Evolutionary conservation across 2,113 vertebrate genomes (phyloP), one percentile per base, ranked within the genome.

Genomic region (Mobula birostris): DNA sequence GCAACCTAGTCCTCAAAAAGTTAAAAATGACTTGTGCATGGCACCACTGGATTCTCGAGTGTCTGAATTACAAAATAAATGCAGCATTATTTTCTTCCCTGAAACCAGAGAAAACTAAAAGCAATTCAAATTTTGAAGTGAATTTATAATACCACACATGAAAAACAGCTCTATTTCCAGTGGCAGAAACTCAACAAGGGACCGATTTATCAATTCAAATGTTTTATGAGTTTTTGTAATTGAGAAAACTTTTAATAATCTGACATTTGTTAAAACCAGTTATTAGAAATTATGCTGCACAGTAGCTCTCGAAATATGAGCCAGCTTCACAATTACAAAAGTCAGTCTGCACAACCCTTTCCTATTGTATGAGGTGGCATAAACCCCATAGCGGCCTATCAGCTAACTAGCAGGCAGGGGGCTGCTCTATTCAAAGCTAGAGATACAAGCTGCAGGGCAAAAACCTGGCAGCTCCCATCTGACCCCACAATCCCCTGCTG

Each of bases 401-500:
- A 99, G 98, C 99, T 99, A 98, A 98, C 98, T 99, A 98, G 98
- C 99, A 99, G 99, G 98, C 98, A 98, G 98, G 98, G 98, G 99
- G 98, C 99, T 99, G 99, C 97, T 98, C 98, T 98, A 99, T 99
- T 99, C 98, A 99, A 98, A 98, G 97, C 97, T 96, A 98, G 98
- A 99, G 99, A 99, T 99, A 99, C 98, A 99, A 98, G 99, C 99
- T 98, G 98, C 98, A 97, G 99, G 98, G 98, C 99, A 99, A 98
- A 98, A 99, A 98, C 98, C 98, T 99, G 99, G 98, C 99, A 98
- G 99, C 98, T 99, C 99, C 98, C 99, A 98, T 98, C 98, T 99
- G 99, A 99, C 99, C 99, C 98, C 97, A 97, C 98, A 99, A 99
- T 99, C 99, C 99, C 98, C 98, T 98, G 98, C 98, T 98, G 98